A percentile compares a stretch with the other conserved stretches of the same genome.
Conservation (phyloP, 2,888 invertebrate genomes). For the Melanargia galathea region DNA sequence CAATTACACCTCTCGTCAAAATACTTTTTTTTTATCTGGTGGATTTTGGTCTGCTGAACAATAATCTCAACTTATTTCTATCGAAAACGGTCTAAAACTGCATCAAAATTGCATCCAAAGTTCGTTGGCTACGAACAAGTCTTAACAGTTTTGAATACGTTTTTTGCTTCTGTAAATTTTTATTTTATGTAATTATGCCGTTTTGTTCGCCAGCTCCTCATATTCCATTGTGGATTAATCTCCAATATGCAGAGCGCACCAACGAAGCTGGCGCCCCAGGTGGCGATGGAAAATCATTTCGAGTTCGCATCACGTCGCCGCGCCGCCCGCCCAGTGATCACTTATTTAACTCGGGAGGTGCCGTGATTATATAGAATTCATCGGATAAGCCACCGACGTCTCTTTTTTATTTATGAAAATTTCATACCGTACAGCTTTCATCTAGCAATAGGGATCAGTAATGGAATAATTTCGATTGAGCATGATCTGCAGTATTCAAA, state of each 20-base stretch:
- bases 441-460: slow-evolving; percentile 57
- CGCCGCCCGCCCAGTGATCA: slow-evolving; percentile 75
- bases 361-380: slow-evolving; percentile 77
- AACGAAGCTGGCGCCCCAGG: slow-evolving; percentile 49
- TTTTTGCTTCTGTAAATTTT: too few species aligned
- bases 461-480: slow-evolving; percentile 70
- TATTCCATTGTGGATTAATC: slow-evolving; percentile 10
- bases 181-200: too few species aligned
- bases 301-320: slow-evolving; percentile 66
- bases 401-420: slow-evolving; percentile 77
- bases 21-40: too few species aligned
- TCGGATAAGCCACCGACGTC: slow-evolving; percentile 56
- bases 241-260: slow-evolving; percentile 32
- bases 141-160: too few species aligned
- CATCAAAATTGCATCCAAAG: too few species aligned
- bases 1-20: too few species aligned
- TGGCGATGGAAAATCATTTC: slow-evolving; percentile 51
- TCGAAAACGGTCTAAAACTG: too few species aligned
- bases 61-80: too few species aligned
- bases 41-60: too few species aligned
- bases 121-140: too few species aligned
- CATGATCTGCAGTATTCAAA: slow-evolving; percentile 75
- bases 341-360: slow-evolving; percentile 76
- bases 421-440: slow-evolving; percentile 62
- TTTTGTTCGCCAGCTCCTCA: too few species aligned